Evolutionary conservation across 2,888 invertebrate genomes (phyloP).

Genomic region (Stomorhina lunata): DNA sequence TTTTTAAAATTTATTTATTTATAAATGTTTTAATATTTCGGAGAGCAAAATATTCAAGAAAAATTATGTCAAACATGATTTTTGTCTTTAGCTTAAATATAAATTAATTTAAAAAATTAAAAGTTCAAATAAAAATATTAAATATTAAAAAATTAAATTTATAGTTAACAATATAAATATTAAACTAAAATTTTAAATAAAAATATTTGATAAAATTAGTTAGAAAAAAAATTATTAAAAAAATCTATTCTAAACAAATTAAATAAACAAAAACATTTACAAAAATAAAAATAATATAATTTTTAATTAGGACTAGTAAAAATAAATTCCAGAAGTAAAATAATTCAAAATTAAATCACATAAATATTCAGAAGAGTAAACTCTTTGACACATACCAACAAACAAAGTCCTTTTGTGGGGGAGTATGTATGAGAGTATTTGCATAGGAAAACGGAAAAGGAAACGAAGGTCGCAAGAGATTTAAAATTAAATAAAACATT

Average conservation of each 20-base stretch:
- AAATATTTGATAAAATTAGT: neutral
- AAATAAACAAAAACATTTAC: neutral
- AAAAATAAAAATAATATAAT: constrained; percentile 12
- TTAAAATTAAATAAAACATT: constrained; percentile 53
- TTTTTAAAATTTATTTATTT: constrained; percentile 7
- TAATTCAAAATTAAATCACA: neutral
- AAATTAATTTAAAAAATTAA: neutral
- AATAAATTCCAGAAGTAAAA: constrained; percentile 11
- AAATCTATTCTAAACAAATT: neutral
- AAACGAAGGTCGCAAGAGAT: neutral
- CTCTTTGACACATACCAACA: neutral
- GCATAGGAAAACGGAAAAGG: no score
- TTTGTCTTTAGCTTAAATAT: constrained; percentile 4
- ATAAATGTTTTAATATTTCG: neutral
- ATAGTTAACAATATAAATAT: constrained; percentile 38
- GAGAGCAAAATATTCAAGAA: neutral
- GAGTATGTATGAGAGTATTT: neutral
- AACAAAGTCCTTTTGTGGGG: neutral
- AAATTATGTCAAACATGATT: constrained; percentile 5
- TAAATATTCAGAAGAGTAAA: neutral
- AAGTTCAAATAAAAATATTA: neutral
- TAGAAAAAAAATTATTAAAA: neutral
- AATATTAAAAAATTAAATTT: constrained; percentile 18
- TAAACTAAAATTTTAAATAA: constrained; percentile 11
- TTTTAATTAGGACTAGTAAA: constrained; percentile 41